Percentiles rank a stretch among this genome's conserved stretches.
Conservation (phyloP, 2,113 vertebrate genomes). For the Zosterops borbonicus region DNA sequence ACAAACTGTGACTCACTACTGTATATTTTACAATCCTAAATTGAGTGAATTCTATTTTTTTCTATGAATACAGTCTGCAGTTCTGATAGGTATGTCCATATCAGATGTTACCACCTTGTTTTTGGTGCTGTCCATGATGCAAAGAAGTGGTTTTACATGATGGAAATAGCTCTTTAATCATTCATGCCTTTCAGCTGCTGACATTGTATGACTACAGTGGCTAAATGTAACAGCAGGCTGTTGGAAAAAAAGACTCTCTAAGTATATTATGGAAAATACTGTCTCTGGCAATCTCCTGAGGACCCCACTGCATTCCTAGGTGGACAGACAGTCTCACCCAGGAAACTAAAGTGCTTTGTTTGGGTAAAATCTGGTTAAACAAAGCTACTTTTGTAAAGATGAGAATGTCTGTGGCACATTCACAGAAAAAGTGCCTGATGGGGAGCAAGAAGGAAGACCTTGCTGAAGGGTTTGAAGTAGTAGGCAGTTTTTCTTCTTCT, state of each 20-base stretch:
- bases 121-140: not conserved
- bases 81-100: not conserved
- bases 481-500: not conserved
- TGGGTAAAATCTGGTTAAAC: not conserved
- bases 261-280: not conserved
- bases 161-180: not conserved
- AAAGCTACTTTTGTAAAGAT: not conserved
- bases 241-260: not conserved
- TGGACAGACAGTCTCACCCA: not conserved
- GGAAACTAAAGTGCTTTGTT: not conserved
- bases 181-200: not conserved
- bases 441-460: not conserved
- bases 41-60: not conserved
- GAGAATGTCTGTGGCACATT: not conserved
- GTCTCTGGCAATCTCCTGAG: not conserved
- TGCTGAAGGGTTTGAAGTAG: not conserved
- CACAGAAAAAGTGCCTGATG: not conserved
- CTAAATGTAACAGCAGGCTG: not conserved
- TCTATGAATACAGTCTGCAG: not conserved
- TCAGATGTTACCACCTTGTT: not conserved
- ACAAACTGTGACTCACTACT: not conserved
- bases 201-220: not conserved
- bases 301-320: not conserved
- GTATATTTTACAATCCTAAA: not conserved
- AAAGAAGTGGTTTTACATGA: not conserved